A percentile compares a stretch with the other conserved stretches of the same genome.
Conservation (phyloP, 64 coral and sea anemone species). For the Montipora capricornis region DNA sequence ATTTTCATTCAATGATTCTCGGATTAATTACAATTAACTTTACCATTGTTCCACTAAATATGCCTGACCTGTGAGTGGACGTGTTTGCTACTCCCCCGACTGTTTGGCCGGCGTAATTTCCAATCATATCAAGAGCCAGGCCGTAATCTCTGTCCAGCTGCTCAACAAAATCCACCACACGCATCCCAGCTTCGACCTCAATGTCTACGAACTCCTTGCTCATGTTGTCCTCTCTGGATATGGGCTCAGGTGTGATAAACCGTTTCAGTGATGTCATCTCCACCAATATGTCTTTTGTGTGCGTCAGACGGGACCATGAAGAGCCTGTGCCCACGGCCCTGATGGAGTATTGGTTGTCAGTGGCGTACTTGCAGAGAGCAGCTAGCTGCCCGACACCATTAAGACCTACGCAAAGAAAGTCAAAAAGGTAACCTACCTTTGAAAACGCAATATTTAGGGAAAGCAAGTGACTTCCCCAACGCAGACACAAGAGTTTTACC, state of each 20-base stretch:
- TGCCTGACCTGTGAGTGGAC: slow-evolving; percentile 61
- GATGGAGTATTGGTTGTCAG: slow-evolving; percentile 24
- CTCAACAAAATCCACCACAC: slow-evolving; percentile 61
- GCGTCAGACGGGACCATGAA: slow-evolving; percentile 69
- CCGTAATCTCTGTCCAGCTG: slow-evolving; percentile 21
- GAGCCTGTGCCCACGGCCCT: slow-evolving; percentile 70
- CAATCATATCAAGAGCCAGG: slow-evolving; percentile 64
- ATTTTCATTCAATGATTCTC: not conserved
- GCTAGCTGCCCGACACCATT: slow-evolving; percentile 47
- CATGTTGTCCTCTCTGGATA: not conserved
- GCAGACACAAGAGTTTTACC: no score
- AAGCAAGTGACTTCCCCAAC: no score
- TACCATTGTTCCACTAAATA: slow-evolving; percentile 61
- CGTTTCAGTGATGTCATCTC: slow-evolving; percentile 54
- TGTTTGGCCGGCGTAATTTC: slow-evolving; percentile 74
- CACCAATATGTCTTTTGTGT: slow-evolving; percentile 57
- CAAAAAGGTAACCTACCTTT: no score
- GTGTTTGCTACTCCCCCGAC: slow-evolving; percentile 62
- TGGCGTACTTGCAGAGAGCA: slow-evolving; percentile 46
- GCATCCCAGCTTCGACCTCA: slow-evolving; percentile 65
- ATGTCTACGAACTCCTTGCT: slow-evolving; percentile 37
- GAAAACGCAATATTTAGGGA: no score
- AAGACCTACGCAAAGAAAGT: slow-evolving; percentile 35
- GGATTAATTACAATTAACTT: not conserved
- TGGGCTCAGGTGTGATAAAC: slow-evolving; percentile 30